Percentiles rank a stretch among this genome's conserved stretches.
These are phyloP conservation scores for Patella depressa DNA, from an alignment of 2,888 invertebrate genomes.

Conservation along the genomic window DNA sequence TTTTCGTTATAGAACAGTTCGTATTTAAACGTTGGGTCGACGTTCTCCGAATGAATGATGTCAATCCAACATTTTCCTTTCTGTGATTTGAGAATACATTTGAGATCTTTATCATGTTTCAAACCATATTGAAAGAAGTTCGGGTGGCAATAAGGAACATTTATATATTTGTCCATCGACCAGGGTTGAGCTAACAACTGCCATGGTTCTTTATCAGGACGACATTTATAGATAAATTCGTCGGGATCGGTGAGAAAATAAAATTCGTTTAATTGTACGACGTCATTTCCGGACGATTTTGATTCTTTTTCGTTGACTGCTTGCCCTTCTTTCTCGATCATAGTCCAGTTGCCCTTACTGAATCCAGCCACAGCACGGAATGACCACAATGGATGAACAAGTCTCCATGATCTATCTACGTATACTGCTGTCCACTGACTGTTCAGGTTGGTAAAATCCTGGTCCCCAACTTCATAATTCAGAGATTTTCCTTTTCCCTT, in stretches of 20 bases:
- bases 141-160: slow-evolving; percentile 29
- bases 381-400: slow-evolving; percentile 49
- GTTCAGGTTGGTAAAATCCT: slow-evolving; percentile 30
- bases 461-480: slow-evolving; percentile 42
- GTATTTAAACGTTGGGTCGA: slow-evolving; percentile 33
- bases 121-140: slow-evolving; percentile 35
- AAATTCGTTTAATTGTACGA: slow-evolving; percentile 30
- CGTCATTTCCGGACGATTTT: slow-evolving; percentile 22
- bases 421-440: slow-evolving; percentile 50
- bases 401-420: slow-evolving; percentile 42
- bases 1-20: slow-evolving; percentile 32
- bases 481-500: slow-evolving; percentile 46
- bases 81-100: slow-evolving; percentile 32
- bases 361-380: slow-evolving; percentile 32
- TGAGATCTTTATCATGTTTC: slow-evolving; percentile 30
- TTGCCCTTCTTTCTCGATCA: slow-evolving; percentile 31
- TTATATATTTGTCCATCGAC: slow-evolving; percentile 30
- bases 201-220: slow-evolving; percentile 42
- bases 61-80: slow-evolving; percentile 35
- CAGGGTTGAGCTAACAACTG: slow-evolving; percentile 35
- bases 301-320: slow-evolving; percentile 8
- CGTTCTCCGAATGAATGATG: slow-evolving; percentile 15
- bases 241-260: slow-evolving; percentile 42
- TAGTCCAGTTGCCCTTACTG: slow-evolving; percentile 33
- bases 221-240: slow-evolving; percentile 39